Base-by-base conservation (phyloP, 37 sponge, comb jelly and placozoan genomes). In the Cliona cf. orientalis region DNA sequence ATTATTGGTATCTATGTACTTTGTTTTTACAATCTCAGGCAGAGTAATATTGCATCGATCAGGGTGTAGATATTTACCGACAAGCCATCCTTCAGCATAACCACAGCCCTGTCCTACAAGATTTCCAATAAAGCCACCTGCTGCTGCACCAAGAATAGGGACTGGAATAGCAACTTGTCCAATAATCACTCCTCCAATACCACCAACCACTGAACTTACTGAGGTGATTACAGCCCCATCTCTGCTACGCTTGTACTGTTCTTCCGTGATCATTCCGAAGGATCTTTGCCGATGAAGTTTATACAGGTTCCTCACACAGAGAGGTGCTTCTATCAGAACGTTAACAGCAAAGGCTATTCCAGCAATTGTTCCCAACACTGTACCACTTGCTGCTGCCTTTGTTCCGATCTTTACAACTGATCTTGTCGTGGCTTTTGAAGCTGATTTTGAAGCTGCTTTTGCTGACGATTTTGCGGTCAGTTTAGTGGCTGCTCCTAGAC, bases 91-190 rank as follows among this genome's bases (percentile, higher is more conserved):
- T 34, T 65, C 83, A 11, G 44, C 41, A 22, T 32, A 33, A 29
- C 83, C 83, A 26, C 62, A 12, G 21, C 28, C 65, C 2, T 74
- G 42, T 34, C 83, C 83, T 35, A 39, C 46, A 3, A 70, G 28
- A 9, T 35, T 34, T 3, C 83, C 83, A 41, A 61, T 0, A 4
- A 45, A 38, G 28, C 64, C 66, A 45, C 83, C 83, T 40, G 74
- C 66, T 59, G 74, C 83, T 45, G 74, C 83, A 1, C 83, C 83
- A 14, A 82, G 32, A 25, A 61, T 11, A 61, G 83, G 83, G 17
- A 82, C 37, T 28, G 83, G 83, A 22, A 82, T 73, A 0, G 56
- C 83, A 0, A 65, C 49, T 46, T 82, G 83, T 28, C 83, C 83
- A 29, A 73, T 0, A 3, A 73, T 46, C 22, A 65, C 83, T 46